phyloP scores from a whole-genome alignment of 1,140 invertebrate genomes.

The Atopsyche davidsoni region DNA sequence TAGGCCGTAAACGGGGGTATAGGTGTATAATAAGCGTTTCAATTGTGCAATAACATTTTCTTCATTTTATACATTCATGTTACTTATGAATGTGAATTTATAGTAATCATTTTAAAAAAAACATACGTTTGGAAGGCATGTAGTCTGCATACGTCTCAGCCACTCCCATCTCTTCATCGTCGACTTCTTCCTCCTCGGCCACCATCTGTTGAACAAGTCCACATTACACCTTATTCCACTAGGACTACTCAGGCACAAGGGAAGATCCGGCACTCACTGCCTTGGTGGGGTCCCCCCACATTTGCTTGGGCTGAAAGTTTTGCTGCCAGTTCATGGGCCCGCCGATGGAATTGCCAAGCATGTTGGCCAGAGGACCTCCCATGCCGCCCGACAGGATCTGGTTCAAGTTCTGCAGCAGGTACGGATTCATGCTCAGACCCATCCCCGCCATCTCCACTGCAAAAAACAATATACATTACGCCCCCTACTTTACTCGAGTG shows the following conservation, averaged over 20 bases:
- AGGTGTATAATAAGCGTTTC: no score
- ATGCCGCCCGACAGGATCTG: slow-evolving; percentile 46
- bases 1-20: no score
- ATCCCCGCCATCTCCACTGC: slow-evolving; percentile 57
- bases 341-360: slow-evolving; percentile 32
- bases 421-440: slow-evolving; percentile 44
- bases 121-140: slow-evolving; percentile 87
- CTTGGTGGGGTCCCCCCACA: slow-evolving; percentile 39
- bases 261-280: no score
- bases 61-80: background rate
- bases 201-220: slow-evolving; percentile 19
- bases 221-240: no score
- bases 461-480: slow-evolving; percentile 27
- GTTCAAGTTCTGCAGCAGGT: slow-evolving; percentile 48
- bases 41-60: no score
- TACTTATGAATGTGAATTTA: background rate
- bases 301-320: slow-evolving; percentile 37
- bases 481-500: background rate
- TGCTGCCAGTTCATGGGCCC: slow-evolving; percentile 34
- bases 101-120: slow-evolving; percentile 3
- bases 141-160: slow-evolving; percentile 98
- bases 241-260: no score
- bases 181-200: slow-evolving; percentile 75
- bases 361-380: slow-evolving; percentile 42
- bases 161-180: slow-evolving; percentile 95